phyloP scores from a whole-genome alignment of 2,113 vertebrate species.

The Cavia aperea region DNA sequence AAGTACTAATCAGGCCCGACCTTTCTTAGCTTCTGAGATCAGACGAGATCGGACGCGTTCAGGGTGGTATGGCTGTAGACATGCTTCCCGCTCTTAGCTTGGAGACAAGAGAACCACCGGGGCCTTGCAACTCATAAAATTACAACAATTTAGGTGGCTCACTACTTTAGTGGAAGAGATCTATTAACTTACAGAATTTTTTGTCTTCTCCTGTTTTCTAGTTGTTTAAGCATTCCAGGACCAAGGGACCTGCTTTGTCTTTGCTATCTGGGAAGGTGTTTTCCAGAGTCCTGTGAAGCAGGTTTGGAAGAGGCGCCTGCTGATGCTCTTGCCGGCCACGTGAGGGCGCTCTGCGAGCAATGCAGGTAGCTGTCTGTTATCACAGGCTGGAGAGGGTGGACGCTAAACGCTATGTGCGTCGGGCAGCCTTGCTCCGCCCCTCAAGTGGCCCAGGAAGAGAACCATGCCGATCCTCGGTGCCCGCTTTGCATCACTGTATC shows the following conservation, averaged over 20 bases:
- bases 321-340: constrained; percentile 1
- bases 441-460: background rate
- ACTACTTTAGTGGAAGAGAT: background rate
- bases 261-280: background rate
- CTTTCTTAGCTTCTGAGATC: no score
- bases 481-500: background rate
- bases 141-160: background rate
- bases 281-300: background rate
- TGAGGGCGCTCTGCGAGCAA: constrained; percentile 19
- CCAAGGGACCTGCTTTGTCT: background rate
- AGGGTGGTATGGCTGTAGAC: no score
- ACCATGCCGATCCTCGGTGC: background rate
- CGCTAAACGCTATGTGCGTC: no score
- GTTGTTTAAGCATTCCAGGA: constrained; percentile 16
- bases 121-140: background rate
- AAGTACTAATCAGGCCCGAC: no score
- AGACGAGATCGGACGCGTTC: no score
- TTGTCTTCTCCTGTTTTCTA: background rate
- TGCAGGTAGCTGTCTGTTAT: background rate
- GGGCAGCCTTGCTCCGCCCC: no score
- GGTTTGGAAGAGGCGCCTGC: background rate
- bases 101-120: background rate
- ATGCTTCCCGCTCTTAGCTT: background rate
- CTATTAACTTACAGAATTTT: background rate
- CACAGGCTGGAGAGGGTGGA: background rate